Evolutionary conservation across 2,888 invertebrate genomes (phyloP).

Genomic region (Aporophyla lueneburgensis): DNA sequence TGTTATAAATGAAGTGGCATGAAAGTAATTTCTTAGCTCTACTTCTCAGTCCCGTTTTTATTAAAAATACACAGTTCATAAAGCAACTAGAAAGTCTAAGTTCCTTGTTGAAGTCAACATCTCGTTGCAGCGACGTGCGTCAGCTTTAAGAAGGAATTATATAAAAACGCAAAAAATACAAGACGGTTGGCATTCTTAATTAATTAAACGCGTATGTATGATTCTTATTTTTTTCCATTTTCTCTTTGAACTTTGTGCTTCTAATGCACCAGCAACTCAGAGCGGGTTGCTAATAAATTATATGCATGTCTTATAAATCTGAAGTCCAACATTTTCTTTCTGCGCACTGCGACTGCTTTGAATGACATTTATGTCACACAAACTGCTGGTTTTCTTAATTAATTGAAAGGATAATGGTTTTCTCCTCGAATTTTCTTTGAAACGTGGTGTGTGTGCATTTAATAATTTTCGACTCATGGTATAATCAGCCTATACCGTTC

Average conservation of each 20-base stretch:
- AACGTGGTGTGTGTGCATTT: neutral
- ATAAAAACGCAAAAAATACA: neutral
- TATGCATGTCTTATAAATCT: too few relatives aligned
- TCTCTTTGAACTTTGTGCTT: neutral
- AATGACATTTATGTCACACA: too few relatives aligned
- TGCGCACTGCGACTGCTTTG: too few relatives aligned
- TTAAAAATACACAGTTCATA: neutral
- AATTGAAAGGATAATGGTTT: too few relatives aligned
- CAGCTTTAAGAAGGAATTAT: neutral
- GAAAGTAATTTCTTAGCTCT: neutral
- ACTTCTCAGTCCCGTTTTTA: neutral
- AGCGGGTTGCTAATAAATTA: too few relatives aligned
- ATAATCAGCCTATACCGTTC: too few relatives aligned
- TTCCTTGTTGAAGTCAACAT: neutral
- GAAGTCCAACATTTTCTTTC: too few relatives aligned
- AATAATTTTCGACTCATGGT: neutral
- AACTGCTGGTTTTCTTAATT: too few relatives aligned
- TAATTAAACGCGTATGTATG: neutral
- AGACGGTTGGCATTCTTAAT: too few relatives aligned
- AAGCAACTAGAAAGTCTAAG: neutral
- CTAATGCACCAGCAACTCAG: too few relatives aligned
- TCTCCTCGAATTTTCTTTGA: too few relatives aligned
- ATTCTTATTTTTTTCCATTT: constrained; percentile 1
- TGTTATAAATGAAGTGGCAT: neutral
- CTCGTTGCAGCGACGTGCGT: neutral